A percentile compares a stretch with the other conserved stretches of the same genome.
phyloP scores from a whole-genome alignment of 2,888 invertebrate genomes.

The Girardia tigrina region DNA sequence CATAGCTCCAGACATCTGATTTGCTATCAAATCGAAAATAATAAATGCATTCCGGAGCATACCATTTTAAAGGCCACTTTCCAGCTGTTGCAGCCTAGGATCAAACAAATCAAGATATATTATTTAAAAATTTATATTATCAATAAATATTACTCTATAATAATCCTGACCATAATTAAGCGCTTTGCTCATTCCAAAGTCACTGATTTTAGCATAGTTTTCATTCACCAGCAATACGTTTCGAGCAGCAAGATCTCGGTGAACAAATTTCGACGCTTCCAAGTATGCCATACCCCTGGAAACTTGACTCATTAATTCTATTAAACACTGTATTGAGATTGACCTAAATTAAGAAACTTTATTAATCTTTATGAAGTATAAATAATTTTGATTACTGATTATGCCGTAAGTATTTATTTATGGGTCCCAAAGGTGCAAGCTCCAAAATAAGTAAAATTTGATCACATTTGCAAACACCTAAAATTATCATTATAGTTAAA shows the following conservation, averaged over 20 bases:
- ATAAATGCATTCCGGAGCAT: constrained; percentile 52
- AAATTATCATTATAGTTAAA: not conserved
- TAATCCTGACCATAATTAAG: constrained; percentile 35
- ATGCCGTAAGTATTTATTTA: constrained; percentile 48
- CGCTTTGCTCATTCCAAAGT: constrained; percentile 53
- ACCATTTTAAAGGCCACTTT: constrained; percentile 53
- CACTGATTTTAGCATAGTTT: constrained; percentile 51
- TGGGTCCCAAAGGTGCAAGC: constrained; percentile 51
- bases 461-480: constrained; percentile 45
- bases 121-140: not conserved
- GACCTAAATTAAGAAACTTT: constrained; percentile 40
- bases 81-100: constrained; percentile 48
- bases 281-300: constrained; percentile 51
- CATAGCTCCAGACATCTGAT: constrained; percentile 53
- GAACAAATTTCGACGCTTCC: constrained; percentile 50
- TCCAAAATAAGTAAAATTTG: constrained; percentile 52
- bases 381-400: constrained; percentile 41
- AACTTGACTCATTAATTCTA: constrained; percentile 50
- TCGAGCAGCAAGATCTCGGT: constrained; percentile 51
- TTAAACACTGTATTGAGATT: constrained; percentile 37
- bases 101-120: not conserved
- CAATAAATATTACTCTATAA: not conserved
- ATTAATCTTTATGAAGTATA: not conserved
- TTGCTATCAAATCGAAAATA: constrained; percentile 52
- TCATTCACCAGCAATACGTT: constrained; percentile 51